Evolutionary conservation across 2,888 invertebrate species (phyloP), one percentile per base, ranked within the genome.

Genomic region (Napeogenes sylphis): DNA sequence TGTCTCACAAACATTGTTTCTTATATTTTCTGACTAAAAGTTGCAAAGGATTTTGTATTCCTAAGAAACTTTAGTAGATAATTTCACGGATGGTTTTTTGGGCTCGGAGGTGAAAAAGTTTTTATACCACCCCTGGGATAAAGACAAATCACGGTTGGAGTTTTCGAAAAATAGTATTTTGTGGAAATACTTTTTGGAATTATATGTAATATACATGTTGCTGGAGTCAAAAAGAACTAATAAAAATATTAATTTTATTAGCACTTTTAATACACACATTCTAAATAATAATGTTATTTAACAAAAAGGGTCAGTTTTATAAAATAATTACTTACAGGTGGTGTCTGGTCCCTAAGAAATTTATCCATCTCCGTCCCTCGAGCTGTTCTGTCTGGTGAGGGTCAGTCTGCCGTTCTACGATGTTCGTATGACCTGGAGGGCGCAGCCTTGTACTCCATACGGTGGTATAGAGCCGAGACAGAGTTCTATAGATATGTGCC

Each of bases 401-500:
- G 86, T 0, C 83, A 87, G 74, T 79, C 90, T 0, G 92, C 92
- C 2, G 79, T 91, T n/a, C 82, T 93, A 64, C 78, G 88, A n/a
- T 92, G 92, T 73, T 85, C 91, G 45, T 93, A 92, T 73, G 92
- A 92, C 78, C 81, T 93, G 73, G 92, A 93, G 69, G 92, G 92
- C 0, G 93, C 93, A 0, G 92, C 92, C 0, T 91, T 95, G 4
- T 95, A 95, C 85, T 93, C 94, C 67, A 92, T 94, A 74, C 92
- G 93, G 77, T 95, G 95, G 95, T 95, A 95, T 83, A 91, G 93
- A 64, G 93, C 93, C 4, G 92, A 93, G 68, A 92, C 92, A 5
- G 95, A 95, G 85, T 95, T 95, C 90, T 95, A 95, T 85, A 91
- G 95, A 74, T 95, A 91, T 77, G 93, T 94, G 66, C 95, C 95